Evolutionary conservation across 2,113 vertebrate genomes (phyloP).

Genomic region (Channa argus): DNA sequence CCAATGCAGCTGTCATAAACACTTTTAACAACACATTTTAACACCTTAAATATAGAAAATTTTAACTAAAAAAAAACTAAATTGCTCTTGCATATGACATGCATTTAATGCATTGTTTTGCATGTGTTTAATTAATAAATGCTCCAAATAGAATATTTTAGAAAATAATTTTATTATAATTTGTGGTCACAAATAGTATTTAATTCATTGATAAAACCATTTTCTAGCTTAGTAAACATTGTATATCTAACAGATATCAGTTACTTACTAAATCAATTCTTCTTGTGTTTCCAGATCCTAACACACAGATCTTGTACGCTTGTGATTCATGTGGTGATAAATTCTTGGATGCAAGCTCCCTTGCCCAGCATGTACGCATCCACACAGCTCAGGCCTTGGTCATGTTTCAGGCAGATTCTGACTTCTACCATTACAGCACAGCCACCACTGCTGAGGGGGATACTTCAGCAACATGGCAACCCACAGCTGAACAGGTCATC

Average conservation of each 20-base stretch:
- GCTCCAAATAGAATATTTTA: too few relatives aligned
- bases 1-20: too few relatives aligned
- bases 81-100: too few relatives aligned
- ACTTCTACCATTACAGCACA: constrained; percentile 95
- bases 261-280: background rate
- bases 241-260: background rate
- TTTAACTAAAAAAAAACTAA: too few relatives aligned
- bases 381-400: constrained; percentile 97
- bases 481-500: constrained; percentile 88
- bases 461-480: constrained; percentile 85
- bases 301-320: constrained; percentile 96
- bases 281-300: constrained; percentile 86
- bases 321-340: constrained; percentile 98
- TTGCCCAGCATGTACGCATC: constrained; percentile 96
- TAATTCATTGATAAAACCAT: too few relatives aligned
- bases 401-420: constrained; percentile 97
- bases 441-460: constrained; percentile 71
- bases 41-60: too few relatives aligned
- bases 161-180: too few relatives aligned
- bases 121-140: too few relatives aligned
- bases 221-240: too few relatives aligned
- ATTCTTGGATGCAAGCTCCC: constrained; percentile 92
- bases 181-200: too few relatives aligned
- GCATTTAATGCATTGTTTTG: too few relatives aligned
- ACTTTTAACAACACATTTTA: too few relatives aligned